These are phyloP conservation scores for Pemphredon lugubris DNA, from an alignment of 2,888 invertebrate genomes.

Conservation along the genomic window DNA sequence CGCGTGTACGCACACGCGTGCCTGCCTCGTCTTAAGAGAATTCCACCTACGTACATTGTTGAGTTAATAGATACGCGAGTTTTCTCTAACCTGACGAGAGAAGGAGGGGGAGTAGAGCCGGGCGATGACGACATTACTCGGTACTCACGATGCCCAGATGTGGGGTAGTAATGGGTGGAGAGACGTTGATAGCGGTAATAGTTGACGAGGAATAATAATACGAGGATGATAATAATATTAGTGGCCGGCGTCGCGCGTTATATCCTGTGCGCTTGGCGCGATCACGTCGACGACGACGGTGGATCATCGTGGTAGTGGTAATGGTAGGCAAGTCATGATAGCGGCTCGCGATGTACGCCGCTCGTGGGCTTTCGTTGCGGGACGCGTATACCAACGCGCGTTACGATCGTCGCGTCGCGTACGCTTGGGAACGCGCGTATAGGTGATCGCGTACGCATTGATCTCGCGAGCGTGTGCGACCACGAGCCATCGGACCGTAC, in stretches of 20 bases:
- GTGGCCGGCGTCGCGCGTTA: background rate
- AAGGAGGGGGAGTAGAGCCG: background rate
- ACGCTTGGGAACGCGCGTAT: no score
- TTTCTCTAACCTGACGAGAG: slow-evolving; percentile 5
- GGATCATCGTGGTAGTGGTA: slow-evolving; percentile 9
- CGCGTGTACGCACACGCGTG: slow-evolving; percentile 3
- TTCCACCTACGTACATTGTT: slow-evolving; percentile 23
- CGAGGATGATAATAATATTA: slow-evolving; percentile 39
- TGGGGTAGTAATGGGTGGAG: background rate
- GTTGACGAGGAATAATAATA: slow-evolving; percentile 49
- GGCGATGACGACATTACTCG: slow-evolving; percentile 18
- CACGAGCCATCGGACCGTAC: no score
- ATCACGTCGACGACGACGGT: slow-evolving; percentile 14
- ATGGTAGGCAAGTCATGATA: slow-evolving; percentile 45
- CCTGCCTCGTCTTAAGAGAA: background rate
- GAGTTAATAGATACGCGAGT: slow-evolving; percentile 9
- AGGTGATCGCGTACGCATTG: background rate
- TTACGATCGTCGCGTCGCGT: no score
- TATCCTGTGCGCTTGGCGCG: slow-evolving; percentile 13
- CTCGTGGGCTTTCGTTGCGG: no score
- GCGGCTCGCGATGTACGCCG: slow-evolving; percentile 54
- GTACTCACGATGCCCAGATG: background rate
- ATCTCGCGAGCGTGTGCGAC: slow-evolving; percentile 7
- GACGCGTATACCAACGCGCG: no score
- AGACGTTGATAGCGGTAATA: slow-evolving; percentile 25